phyloP scores from a whole-genome alignment of 2,113 vertebrate genomes.

The Bambusicola thoracicus region DNA sequence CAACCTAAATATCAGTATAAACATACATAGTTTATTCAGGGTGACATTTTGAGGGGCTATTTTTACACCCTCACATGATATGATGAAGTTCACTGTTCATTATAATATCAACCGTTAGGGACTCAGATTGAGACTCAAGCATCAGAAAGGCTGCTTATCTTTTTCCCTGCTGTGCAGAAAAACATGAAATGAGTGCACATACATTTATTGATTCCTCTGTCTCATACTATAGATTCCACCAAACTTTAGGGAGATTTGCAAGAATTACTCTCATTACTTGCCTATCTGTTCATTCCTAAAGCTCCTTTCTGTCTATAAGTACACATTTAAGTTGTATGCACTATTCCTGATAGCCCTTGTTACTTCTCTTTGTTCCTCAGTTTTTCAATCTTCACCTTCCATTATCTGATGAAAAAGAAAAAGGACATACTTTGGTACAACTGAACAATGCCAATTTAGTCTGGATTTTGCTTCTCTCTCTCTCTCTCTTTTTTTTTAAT shows the following conservation, averaged over 20 bases:
- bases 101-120: not conserved
- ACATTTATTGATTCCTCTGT: not conserved
- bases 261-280: not conserved
- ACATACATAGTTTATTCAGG: not conserved
- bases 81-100: not conserved
- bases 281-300: not conserved
- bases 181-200: not conserved
- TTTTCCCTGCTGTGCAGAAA: not conserved
- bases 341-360: not conserved
- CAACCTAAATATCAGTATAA: not conserved
- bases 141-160: not conserved
- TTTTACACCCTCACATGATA: not conserved
- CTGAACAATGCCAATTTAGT: not conserved
- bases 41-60: not conserved
- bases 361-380: not conserved
- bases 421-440: not conserved
- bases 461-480: not conserved
- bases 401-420: not conserved
- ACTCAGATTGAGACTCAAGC: not conserved
- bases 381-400: not conserved
- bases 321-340: not conserved
- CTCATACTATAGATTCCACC: not conserved
- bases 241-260: not conserved
- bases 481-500: not conserved
- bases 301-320: not conserved